Evolutionary conservation across 2,113 vertebrate species (phyloP), one percentile per base, ranked within the genome.

Genomic region (Stegastes partitus): DNA sequence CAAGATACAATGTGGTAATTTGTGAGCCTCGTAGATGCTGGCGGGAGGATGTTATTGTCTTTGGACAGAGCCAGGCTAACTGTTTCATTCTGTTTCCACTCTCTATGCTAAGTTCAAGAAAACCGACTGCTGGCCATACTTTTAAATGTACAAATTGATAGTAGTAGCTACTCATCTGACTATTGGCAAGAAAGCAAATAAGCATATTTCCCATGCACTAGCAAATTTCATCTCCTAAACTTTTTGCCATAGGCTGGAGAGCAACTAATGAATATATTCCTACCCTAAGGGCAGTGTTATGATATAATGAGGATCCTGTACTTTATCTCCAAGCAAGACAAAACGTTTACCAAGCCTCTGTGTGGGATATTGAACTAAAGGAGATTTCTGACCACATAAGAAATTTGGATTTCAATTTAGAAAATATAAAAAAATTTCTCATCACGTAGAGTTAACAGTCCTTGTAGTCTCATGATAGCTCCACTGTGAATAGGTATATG

Each of bases 261-360:
- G 72, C 31, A 63, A 59, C 25, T 44, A 68, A 21, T 62, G 42
- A 45, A 69, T 73, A 59, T 44, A 54, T 26, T 66, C 18, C 10
- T 77, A 57, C 62, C 61, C 69, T n/a, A 16, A 47, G 44, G 64
- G 58, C 64, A 66, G 42, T 70, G 55, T 70, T 65, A 31, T 59
- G 31, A 77, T 56, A 21, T 68, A 77, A 77, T 80, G 49, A 84
- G 42, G 18, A 50, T 77, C 74, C 21, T 79, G 16, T 74, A 31
- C 19, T 71, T 79, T 42, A 69, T 42, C 28, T 63, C 26, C 28
- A 15, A 61, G 55, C 37, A 54, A 63, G 22, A 42, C 44, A 50
- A 71, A 55, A 53, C 49, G 34, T 66, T 56, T 14, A 44, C 56
- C 1, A 16, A 55, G 15, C 23, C 37, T 80, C 26, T 37, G 31